Evolutionary conservation across 2,888 invertebrate genomes (phyloP).

Genomic region (Apantesis nais): DNA sequence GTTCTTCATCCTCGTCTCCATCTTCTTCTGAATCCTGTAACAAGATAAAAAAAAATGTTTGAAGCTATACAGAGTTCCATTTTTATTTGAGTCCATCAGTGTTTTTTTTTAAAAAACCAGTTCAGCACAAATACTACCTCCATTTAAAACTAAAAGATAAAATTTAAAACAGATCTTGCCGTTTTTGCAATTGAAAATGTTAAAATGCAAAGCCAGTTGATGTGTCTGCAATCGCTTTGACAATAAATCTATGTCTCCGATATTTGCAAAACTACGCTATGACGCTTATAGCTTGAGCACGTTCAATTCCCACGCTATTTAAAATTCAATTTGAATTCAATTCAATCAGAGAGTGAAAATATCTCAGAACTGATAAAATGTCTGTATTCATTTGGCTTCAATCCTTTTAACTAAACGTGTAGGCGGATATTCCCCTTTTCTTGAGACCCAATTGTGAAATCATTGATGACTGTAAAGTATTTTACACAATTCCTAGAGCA

Average conservation of each 20-base stretch:
- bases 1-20: constrained; percentile 39
- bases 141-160: background rate
- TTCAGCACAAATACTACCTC: too few relatives aligned
- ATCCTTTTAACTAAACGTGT: background rate
- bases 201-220: background rate
- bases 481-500: too few relatives aligned
- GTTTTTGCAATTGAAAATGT: background rate
- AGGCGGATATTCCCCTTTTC: too few relatives aligned
- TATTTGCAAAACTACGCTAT: background rate
- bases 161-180: background rate
- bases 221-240: constrained; percentile 3
- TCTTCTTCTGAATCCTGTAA: constrained; percentile 60
- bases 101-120: too few relatives aligned
- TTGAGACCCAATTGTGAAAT: too few relatives aligned
- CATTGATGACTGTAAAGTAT: too few relatives aligned
- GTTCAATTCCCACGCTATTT: constrained; percentile 8
- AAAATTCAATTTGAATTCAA: constrained; percentile 12
- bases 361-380: background rate
- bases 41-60: too few relatives aligned
- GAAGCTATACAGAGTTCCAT: too few relatives aligned
- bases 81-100: too few relatives aligned
- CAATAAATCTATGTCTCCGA: constrained; percentile 11
- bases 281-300: background rate
- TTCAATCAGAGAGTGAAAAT: background rate
- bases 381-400: background rate